These are phyloP conservation scores for Callosobruchus maculatus DNA, from an alignment of 2,888 invertebrate species.

Conservation along the genomic window DNA sequence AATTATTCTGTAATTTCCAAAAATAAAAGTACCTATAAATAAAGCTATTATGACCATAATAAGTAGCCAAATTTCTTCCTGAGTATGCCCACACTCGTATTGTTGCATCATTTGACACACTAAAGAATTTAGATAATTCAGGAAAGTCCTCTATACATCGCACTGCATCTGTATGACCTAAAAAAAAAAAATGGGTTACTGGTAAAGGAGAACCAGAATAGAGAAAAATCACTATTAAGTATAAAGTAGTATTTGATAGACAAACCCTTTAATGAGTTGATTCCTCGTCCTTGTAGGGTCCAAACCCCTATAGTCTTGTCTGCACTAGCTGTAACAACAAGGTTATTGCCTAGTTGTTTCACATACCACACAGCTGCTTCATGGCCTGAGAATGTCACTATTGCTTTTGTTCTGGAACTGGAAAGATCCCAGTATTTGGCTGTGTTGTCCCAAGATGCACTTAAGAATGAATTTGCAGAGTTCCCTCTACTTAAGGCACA, in stretches of 20 bases:
- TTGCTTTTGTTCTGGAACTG: conserved; percentile 50
- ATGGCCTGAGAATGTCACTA: conserved; percentile 65
- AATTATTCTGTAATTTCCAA: too few species aligned
- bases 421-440: conserved; percentile 77
- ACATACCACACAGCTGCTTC: conserved; percentile 85
- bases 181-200: conserved; percentile 7
- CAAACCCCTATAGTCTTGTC: conserved; percentile 88
- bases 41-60: conserved; percentile 83
- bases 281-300: conserved; percentile 65
- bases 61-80: conserved; percentile 73
- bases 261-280: conserved; percentile 63
- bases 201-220: too few species aligned
- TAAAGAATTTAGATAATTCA: conserved; percentile 72
- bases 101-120: conserved; percentile 89
- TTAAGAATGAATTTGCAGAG: conserved; percentile 60
- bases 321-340: conserved; percentile 83
- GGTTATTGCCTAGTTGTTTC: conserved; percentile 54
- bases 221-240: too few species aligned
- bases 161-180: conserved; percentile 90
- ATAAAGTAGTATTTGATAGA: not conserved
- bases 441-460: conserved; percentile 92
- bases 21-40: conserved; percentile 84
- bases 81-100: conserved; percentile 79
- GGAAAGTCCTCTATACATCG: conserved; percentile 69
- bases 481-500: conserved; percentile 52